Conservation (phyloP, 2,113 vertebrate genomes). For the Theristicus caerulescens region DNA sequence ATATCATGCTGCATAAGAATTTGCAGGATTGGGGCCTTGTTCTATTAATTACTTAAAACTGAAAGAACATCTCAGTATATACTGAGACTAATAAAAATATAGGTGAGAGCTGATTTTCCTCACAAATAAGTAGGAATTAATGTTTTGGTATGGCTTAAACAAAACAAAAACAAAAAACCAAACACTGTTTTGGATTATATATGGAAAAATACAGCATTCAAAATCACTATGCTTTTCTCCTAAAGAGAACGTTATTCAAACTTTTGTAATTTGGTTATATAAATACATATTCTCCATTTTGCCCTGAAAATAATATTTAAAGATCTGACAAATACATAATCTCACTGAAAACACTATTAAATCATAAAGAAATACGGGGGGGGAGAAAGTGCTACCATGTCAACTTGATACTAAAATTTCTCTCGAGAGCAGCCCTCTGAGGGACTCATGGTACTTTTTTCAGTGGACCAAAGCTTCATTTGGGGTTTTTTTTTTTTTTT, state of each 20-base stretch:
- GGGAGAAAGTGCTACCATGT: accelerated
- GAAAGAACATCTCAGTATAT: not conserved
- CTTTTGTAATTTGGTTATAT: not conserved
- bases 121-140: not conserved
- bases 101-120: not conserved
- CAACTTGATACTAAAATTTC: not conserved
- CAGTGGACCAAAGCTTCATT: not conserved
- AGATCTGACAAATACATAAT: not conserved
- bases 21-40: not conserved
- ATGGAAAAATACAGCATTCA: not conserved
- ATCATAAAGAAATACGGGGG: not conserved
- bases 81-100: not conserved
- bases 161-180: not conserved
- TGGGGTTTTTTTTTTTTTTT: not conserved
- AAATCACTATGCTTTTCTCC: not conserved
- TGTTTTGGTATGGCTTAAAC: not conserved
- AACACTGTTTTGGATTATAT: not conserved
- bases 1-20: not conserved
- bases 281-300: not conserved
- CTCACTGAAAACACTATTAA: not conserved
- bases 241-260: not conserved
- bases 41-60: not conserved
- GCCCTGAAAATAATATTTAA: not conserved
- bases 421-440: not conserved
- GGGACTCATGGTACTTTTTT: not conserved